Percentiles rank a stretch among this genome's conserved stretches.
These are phyloP conservation scores for Hypotaenidia philippensis DNA, from an alignment of 2,797 vertebrate genomes.

Conservation along the genomic window DNA sequence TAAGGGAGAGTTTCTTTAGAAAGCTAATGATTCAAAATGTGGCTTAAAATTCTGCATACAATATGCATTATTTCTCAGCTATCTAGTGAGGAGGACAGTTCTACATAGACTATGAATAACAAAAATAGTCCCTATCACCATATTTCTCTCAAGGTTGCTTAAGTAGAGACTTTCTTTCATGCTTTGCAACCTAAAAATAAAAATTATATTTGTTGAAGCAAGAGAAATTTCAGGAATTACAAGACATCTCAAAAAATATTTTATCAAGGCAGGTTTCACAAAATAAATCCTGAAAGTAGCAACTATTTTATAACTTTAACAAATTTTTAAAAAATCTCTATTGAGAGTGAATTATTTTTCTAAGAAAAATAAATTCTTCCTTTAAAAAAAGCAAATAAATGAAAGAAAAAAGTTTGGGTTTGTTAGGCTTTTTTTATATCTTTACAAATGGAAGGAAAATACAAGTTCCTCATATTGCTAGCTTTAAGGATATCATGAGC, in stretches of 20 bases:
- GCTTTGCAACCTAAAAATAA: not conserved
- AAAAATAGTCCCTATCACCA: not conserved
- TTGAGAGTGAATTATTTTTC: not conserved
- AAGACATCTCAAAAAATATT: not conserved
- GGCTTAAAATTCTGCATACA: not conserved
- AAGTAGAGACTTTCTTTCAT: not conserved
- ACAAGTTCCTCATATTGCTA: not conserved
- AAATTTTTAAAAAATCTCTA: rapidly evolving
- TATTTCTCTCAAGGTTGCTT: not conserved
- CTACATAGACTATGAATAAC: not conserved
- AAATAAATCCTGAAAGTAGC: not conserved
- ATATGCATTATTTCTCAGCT: not conserved
- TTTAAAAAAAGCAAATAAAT: not conserved
- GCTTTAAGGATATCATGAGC: not conserved
- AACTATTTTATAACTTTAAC: not conserved
- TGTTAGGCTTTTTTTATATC: not conserved
- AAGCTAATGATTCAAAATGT: not conserved
- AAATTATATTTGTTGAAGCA: not conserved
- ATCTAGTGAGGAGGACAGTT: not conserved
- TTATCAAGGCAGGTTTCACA: not conserved
- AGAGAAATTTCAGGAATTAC: not conserved
- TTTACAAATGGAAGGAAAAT: not conserved
- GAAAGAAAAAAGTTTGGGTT: not conserved
- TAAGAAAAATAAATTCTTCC: not conserved
- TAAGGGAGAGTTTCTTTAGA: not conserved